A percentile compares a stretch with the other conserved stretches of the same genome.
These are phyloP conservation scores for Prietella phreatophila DNA, from an alignment of 2,113 vertebrate species.

Conservation along the genomic window DNA sequence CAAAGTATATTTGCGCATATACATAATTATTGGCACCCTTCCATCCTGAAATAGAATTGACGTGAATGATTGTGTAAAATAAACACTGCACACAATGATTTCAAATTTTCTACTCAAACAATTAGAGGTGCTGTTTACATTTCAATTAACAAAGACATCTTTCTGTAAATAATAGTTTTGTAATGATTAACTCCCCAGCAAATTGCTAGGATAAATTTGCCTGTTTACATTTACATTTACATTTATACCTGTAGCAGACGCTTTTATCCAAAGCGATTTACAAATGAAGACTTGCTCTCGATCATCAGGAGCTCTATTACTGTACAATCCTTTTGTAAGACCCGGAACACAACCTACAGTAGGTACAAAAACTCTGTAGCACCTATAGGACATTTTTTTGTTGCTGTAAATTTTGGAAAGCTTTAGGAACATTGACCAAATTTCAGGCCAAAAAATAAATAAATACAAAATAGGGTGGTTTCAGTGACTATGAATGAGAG, in stretches of 20 bases:
- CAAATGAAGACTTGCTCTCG: background rate
- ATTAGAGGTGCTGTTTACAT: background rate
- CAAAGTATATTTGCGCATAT: background rate
- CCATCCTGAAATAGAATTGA: background rate
- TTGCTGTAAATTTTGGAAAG: background rate
- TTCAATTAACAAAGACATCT: background rate
- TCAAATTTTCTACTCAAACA: background rate
- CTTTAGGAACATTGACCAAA: background rate
- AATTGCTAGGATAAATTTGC: background rate
- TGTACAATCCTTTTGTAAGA: background rate
- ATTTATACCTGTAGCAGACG: too few species aligned
- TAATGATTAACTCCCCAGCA: background rate
- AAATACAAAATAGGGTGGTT: background rate
- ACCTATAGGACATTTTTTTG: background rate
- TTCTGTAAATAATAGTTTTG: background rate
- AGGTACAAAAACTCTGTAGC: background rate
- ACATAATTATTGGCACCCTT: background rate
- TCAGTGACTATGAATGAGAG: background rate
- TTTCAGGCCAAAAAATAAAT: background rate
- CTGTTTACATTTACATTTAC: background rate
- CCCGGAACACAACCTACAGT: background rate
- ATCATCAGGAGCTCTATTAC: background rate
- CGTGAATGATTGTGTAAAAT: background rate
- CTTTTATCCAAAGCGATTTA: too few species aligned
- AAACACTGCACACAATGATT: background rate